A percentile compares a stretch with the other conserved stretches of the same genome.
These are phyloP conservation scores for Chironomus tentans DNA, from an alignment of 2,888 invertebrate genomes.

Conservation along the genomic window DNA sequence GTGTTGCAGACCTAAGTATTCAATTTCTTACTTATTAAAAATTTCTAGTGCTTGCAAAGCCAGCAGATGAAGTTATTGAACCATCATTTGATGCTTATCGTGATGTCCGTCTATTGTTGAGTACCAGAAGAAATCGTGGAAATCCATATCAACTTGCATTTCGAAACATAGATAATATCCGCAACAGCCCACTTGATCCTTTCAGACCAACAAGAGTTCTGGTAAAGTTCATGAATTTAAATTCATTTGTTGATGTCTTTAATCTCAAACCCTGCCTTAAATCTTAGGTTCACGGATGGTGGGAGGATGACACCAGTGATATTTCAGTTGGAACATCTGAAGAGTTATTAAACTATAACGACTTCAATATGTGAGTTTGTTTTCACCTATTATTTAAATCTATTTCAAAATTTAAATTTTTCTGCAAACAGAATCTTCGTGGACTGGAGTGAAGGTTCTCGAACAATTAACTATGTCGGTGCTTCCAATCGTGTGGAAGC, in stretches of 20 bases:
- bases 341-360: neutral
- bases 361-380: neutral
- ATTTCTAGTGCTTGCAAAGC: neutral
- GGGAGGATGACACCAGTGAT: neutral
- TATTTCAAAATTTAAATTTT: neutral
- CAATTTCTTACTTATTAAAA: too few species aligned
- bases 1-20: too few species aligned
- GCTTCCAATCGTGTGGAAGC: conserved; percentile 34
- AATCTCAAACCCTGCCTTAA: too few species aligned
- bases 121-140: neutral
- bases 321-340: conserved; percentile 6
- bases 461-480: conserved; percentile 35
- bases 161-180: neutral
- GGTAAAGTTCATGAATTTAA: too few species aligned
- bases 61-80: neutral
- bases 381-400: too few species aligned
- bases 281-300: neutral
- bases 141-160: neutral
- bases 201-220: neutral
- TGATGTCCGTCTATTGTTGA: neutral
- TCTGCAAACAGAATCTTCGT: conserved; percentile 14
- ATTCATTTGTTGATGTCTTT: too few species aligned
- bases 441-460: conserved; percentile 37
- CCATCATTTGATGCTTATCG: neutral
- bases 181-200: neutral